A percentile compares a stretch with the other conserved stretches of the same genome.
phyloP scores from a whole-genome alignment of 2,797 vertebrate species.

The Microctenopoma lineatum region DNA sequence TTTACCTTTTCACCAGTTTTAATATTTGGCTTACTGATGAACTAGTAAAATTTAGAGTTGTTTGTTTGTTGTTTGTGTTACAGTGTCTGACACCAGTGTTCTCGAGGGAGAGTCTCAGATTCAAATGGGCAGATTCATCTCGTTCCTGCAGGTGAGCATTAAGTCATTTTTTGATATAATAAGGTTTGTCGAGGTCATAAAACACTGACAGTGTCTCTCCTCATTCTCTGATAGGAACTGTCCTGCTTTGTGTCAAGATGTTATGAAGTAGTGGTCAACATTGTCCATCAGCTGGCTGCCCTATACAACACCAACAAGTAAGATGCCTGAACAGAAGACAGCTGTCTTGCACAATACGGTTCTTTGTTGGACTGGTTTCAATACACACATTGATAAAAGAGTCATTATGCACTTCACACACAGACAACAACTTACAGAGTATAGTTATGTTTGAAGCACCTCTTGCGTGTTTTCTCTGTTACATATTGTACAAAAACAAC shows the following conservation, averaged over 20 bases:
- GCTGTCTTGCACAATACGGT: not conserved
- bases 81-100: conserved; percentile 92
- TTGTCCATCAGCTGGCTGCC: conserved; percentile 95
- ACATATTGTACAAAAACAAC: not conserved
- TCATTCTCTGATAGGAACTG: conserved; percentile 85
- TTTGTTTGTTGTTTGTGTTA: conserved; percentile 28
- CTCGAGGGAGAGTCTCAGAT: conserved; percentile 96
- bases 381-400: not conserved
- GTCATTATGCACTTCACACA: conserved; percentile 13
- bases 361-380: not conserved
- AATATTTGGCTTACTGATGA: not conserved
- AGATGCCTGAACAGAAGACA: conserved; percentile 24
- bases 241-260: conserved; percentile 97
- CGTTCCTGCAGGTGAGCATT: conserved; percentile 91
- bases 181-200: not conserved
- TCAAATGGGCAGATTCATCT: conserved; percentile 98
- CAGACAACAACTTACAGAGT: not conserved
- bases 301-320: conserved; percentile 96
- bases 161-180: not conserved
- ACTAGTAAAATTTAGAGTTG: not conserved
- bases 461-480: not conserved
- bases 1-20: conserved; percentile 28
- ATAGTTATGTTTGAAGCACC: not conserved
- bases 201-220: not conserved
- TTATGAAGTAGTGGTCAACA: conserved; percentile 95